Conservation (phyloP, 2,797 vertebrate species). For the Lacerta viridis region DNA sequence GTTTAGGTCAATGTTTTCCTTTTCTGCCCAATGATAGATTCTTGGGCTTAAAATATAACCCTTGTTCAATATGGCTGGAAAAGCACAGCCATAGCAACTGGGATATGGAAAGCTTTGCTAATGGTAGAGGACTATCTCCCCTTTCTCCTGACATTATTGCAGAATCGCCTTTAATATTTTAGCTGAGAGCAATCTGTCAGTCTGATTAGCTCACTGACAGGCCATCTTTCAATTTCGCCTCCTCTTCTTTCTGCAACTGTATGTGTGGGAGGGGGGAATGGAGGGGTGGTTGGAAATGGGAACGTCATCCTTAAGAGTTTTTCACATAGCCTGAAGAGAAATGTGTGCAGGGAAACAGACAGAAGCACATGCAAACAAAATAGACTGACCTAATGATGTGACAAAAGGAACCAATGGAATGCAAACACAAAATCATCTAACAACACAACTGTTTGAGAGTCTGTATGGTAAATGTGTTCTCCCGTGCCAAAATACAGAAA, state of each 20-base stretch:
- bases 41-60: constrained; percentile 22
- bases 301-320: constrained; percentile 32
- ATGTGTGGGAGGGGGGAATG: background rate
- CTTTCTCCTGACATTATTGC: constrained; percentile 15
- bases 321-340: background rate
- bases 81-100: constrained; percentile 22
- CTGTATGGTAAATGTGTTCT: background rate
- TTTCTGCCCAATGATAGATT: background rate
- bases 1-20: background rate
- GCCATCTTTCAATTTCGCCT: constrained; percentile 8
- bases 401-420: constrained; percentile 24
- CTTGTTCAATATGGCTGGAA: constrained; percentile 18
- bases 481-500: constrained; percentile 44
- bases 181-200: background rate
- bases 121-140: constrained; percentile 6
- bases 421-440: background rate
- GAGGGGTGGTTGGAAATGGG: constrained; percentile 11
- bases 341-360: background rate
- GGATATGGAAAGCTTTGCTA: constrained; percentile 32
- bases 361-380: background rate
- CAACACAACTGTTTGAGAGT: background rate
- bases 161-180: constrained; percentile 46
- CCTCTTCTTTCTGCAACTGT: constrained; percentile 3
- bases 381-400: background rate
- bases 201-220: constrained; percentile 28